Base-by-base conservation (phyloP, 2,113 vertebrate species). In the Odontophorus gujanensis region DNA sequence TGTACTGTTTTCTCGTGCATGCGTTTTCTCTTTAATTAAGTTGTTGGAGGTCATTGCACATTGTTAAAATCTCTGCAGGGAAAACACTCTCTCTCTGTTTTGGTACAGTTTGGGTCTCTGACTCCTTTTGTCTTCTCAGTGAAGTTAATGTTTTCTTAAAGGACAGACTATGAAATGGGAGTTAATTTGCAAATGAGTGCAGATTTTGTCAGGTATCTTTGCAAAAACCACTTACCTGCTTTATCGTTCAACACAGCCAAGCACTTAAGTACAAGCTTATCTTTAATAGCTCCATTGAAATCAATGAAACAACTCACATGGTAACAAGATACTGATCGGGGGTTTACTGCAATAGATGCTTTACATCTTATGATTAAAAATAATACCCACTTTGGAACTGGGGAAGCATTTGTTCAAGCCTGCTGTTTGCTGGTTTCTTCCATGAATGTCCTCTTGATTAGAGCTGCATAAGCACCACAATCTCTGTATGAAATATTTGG, bases 361-460 rank as follows among this genome's bases (percentile, higher is more conserved):
- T 92, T 83, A 86, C 69, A n/a, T 53, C 50, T 61, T 62, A 65
- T 51, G 55, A 90, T 94, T 94, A 94, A 90, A 94, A 77, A 74
- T n/a, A 93, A 88, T 92, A 82, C 83, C 86, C 90, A 1, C 63
- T 45, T 90, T 50, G 34, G 58, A 84, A 63, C 74, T 80, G 24
- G 68, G 38, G 89, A 95, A 74, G 59, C 55, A 34, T 87, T 89
- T 93, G 42, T 88, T 96, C 73, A 83, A 82, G 51, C 87, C 92
- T 89, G 73, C 87, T 95, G 77, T 79, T 93, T 74, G 58, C 79
- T 85, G 80, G 51, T 74, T 90, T 75, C 76, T 78, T 91, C 30
- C 43, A 72, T 94, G 87, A 95, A 95, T 81, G 59, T 95, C 59
- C 42, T 85, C 87, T 83, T 95, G 95, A 92, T 95, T 95, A 87